Percentiles rank a stretch among this genome's conserved stretches.
phyloP scores from a whole-genome alignment of 2,797 vertebrate species.

The Acridotheres tristis region DNA sequence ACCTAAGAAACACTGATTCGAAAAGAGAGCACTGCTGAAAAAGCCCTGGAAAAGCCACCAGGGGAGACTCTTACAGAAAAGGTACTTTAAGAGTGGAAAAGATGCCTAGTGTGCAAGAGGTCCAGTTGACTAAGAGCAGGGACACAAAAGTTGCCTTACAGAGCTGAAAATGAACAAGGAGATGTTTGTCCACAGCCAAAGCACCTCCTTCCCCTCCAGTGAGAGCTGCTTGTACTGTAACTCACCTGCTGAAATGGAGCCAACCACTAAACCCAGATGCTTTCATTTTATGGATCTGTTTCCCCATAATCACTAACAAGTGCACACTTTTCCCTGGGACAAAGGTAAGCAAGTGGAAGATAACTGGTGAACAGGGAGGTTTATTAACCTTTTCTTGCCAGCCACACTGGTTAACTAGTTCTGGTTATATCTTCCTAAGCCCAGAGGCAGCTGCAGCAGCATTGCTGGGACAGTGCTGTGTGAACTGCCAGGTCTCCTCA shows the following conservation, averaged over 20 bases:
- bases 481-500: background rate
- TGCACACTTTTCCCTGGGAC: background rate
- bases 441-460: background rate
- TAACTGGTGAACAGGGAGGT: background rate
- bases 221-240: background rate
- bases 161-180: background rate
- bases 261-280: background rate
- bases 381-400: background rate
- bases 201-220: background rate
- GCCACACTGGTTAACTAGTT: background rate
- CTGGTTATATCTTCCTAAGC: background rate
- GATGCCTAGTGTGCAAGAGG: background rate
- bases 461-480: background rate
- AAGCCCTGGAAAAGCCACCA: background rate
- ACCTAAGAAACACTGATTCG: background rate
- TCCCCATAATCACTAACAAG: background rate
- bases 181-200: background rate
- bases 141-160: background rate
- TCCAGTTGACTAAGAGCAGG: background rate
- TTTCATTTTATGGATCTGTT: background rate
- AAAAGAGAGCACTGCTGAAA: background rate
- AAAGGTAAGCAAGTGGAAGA: background rate
- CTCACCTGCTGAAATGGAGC: background rate
- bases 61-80: background rate
- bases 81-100: background rate